Evolutionary conservation across 2,888 invertebrate genomes (phyloP).

Genomic region (Hydrotaea cyrtoneurina): DNA sequence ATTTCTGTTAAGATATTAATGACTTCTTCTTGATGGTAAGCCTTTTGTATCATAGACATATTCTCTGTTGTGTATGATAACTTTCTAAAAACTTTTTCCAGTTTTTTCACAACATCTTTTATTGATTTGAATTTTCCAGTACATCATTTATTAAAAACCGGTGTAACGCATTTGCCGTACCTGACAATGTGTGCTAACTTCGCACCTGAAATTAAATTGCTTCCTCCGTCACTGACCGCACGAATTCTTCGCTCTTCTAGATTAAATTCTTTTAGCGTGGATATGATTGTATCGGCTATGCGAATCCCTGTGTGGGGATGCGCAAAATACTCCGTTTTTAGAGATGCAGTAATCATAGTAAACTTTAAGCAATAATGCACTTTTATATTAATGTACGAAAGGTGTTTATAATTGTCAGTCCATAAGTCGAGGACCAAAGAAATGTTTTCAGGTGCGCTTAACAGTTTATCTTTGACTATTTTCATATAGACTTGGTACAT

Average conservation of each 20-base stretch:
- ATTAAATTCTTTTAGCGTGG: background rate
- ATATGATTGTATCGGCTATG: background rate
- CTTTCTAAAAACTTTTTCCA: slow-evolving; percentile 6
- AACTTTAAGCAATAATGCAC: slow-evolving; percentile 34
- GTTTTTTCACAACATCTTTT: slow-evolving; percentile 23
- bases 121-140: background rate
- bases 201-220: slow-evolving; percentile 23
- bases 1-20: slow-evolving; percentile 3
- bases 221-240: slow-evolving; percentile 34
- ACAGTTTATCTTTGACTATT: slow-evolving; percentile 1
- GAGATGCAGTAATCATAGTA: background rate
- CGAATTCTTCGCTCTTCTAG: slow-evolving; percentile 23
- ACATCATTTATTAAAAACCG: slow-evolving; percentile 25
- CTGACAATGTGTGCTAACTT: slow-evolving; percentile 29
- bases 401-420: slow-evolving; percentile 34
- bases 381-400: slow-evolving; percentile 31
- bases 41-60: background rate
- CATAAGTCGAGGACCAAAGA: slow-evolving; percentile 24
- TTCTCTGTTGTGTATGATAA: slow-evolving; percentile 31
- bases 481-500: slow-evolving; percentile 19
- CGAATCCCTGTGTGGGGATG: slow-evolving; percentile 21
- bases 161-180: slow-evolving; percentile 39
- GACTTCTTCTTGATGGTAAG: slow-evolving; percentile 1
- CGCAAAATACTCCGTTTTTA: slow-evolving; percentile 29
- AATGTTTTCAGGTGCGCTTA: slow-evolving; percentile 15